Evolutionary conservation across 2,797 vertebrate species (phyloP).

Genomic region (Esox lucius): DNA sequence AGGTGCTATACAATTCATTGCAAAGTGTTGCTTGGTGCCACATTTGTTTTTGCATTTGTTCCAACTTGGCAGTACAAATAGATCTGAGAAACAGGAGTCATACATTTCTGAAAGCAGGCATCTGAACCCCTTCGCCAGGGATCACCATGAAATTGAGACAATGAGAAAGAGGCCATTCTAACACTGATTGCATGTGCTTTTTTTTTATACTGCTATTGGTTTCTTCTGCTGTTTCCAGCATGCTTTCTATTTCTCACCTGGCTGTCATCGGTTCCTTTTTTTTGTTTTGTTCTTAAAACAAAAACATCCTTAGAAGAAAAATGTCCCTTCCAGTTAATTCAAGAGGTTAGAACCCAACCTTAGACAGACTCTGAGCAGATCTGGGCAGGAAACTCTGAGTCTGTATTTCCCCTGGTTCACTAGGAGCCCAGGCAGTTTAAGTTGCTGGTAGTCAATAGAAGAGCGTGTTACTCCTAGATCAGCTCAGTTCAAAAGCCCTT

Average conservation of each 20-base stretch:
- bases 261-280: not conserved
- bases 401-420: conserved; percentile 1
- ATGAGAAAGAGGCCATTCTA: not conserved
- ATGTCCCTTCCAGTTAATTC: not conserved
- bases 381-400: not conserved
- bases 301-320: not conserved
- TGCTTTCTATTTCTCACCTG: conserved; percentile 1
- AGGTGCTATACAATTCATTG: not conserved
- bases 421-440: not conserved
- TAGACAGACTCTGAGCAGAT: not conserved
- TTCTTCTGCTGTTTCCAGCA: not conserved
- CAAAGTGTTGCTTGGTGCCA: not conserved
- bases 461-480: not conserved
- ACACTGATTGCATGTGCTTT: not conserved
- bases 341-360: not conserved
- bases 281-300: not conserved
- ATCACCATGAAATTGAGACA: not conserved
- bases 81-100: not conserved
- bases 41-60: not conserved
- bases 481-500: not conserved
- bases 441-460: not conserved
- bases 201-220: not conserved
- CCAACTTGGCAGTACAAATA: not conserved
- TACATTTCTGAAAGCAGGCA: not conserved
- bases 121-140: not conserved